A percentile compares a stretch with the other conserved stretches of the same genome.
These are phyloP conservation scores for Hipparchia sbordonii DNA, from an alignment of 2,888 invertebrate genomes.

Conservation along the genomic window DNA sequence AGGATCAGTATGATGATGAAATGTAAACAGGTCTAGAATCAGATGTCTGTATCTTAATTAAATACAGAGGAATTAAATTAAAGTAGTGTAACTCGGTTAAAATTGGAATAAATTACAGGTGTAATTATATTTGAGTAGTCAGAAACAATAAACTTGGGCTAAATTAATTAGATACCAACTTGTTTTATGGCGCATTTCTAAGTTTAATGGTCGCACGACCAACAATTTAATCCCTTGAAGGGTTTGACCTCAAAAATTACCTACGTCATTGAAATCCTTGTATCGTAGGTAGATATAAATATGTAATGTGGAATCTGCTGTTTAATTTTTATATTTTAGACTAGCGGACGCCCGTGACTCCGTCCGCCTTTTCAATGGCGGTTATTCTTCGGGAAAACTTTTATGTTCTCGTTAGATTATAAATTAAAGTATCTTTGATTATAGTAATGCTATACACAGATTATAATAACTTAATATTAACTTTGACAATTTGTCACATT, in stretches of 20 bases:
- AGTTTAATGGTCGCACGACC: slow-evolving; percentile 8
- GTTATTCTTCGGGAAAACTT: background rate
- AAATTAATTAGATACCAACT: background rate
- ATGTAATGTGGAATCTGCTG: background rate
- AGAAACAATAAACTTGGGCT: background rate
- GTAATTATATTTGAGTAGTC: background rate
- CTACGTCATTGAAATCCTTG: background rate
- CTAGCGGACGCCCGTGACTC: too few relatives aligned
- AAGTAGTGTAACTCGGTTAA: too few relatives aligned
- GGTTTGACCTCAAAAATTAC: slow-evolving; percentile 16
- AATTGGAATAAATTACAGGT: too few relatives aligned
- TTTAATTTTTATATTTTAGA: background rate
- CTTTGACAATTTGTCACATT: too few relatives aligned
- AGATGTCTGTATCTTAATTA: too few relatives aligned
- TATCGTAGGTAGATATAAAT: background rate
- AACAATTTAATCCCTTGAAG: slow-evolving; percentile 6
- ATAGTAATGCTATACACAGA: too few relatives aligned
- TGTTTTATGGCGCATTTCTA: slow-evolving; percentile 5
- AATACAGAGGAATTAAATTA: too few relatives aligned
- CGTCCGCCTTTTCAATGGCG: background rate
- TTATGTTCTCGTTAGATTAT: background rate
- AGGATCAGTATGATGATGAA: too few relatives aligned
- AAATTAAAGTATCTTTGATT: too few relatives aligned
- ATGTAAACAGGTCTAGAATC: too few relatives aligned
- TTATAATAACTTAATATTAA: too few relatives aligned